phyloP scores from a whole-genome alignment of 2,888 invertebrate species.

The Theristus sp. region DNA sequence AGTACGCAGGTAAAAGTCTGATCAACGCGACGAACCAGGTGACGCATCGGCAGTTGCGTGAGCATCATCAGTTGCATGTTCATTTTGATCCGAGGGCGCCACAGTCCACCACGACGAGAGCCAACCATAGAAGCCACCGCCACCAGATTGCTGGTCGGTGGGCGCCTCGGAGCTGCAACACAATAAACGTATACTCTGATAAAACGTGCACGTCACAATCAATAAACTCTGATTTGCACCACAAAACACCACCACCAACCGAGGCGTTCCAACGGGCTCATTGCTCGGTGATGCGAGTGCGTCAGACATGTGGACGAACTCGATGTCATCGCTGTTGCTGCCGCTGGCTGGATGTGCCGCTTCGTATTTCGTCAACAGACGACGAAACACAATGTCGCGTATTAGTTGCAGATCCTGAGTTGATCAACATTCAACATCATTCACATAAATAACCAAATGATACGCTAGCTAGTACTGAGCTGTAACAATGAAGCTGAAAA shows the following conservation, averaged over 20 bases:
- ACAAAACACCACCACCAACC: too few relatives aligned
- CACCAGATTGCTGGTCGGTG: background rate
- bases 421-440: background rate
- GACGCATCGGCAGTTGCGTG: too few relatives aligned
- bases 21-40: too few relatives aligned
- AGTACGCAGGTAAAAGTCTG: too few relatives aligned
- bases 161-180: background rate
- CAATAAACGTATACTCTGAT: too few relatives aligned
- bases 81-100: conserved; percentile 1
- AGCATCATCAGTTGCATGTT: background rate
- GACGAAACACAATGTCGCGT: conserved; percentile 22
- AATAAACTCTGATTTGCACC: too few relatives aligned
- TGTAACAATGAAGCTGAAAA: too few relatives aligned
- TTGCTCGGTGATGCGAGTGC: too few relatives aligned
- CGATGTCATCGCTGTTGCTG: background rate
- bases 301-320: too few relatives aligned
- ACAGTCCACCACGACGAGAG: conserved; percentile 18
- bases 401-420: conserved; percentile 19
- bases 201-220: too few relatives aligned
- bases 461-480: too few relatives aligned
- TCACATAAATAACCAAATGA: background rate
- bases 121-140: conserved; percentile 17
- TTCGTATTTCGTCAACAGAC: conserved; percentile 7
- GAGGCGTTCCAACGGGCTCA: too few relatives aligned
- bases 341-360: background rate